Base-by-base conservation (phyloP, 2,113 vertebrate genomes). In the Chascanopsetta lugubris region DNA sequence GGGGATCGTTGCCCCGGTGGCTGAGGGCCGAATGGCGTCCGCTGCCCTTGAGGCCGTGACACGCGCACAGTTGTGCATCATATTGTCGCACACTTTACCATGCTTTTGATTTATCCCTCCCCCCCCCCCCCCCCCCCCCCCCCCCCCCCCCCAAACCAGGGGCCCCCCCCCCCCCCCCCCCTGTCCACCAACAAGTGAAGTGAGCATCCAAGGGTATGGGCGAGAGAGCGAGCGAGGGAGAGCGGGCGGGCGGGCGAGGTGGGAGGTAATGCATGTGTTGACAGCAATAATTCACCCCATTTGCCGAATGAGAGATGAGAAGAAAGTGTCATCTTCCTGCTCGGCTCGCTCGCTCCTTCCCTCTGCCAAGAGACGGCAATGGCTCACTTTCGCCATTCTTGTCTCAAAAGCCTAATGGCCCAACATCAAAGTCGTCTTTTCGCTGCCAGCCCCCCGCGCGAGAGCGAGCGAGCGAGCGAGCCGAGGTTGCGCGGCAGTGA, bases 211-310 rank as follows among this genome's bases (percentile, higher is more conserved):
- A 79, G 26, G 54, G 48, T 67, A 47, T 59, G 17, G 18, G 34
- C 22, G 24, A 49, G 25, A 24, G 20, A 49, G 36, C 34, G 43
- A 26, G 55, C 45, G 29, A 22, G 43, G 30, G 18, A 49, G 36
- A 50, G 12, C 48, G 32, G 21, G 20, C 56, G 29, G 42, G 46
- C 29, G 56, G 46, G 43, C 46, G 50, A 13, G 50, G 30, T 53
- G 29, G 62, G 50, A 59, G 47, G 77, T 72, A 72, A 80, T 63
- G 67, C 68, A 56, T 77, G 70, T 71, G 70, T 65, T 75, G 74
- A 84, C 72, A 77, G 84, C 59, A 60, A 81, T 87, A 83, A 85
- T 79, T 88, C 79, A 80, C 42, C 51, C 77, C 70, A 86, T 87
- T 89, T 82, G 83, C 55, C 50, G 77, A 85, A 81, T 64, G 68